Conservation (phyloP, 1,140 invertebrate species). For the Drosophila pachea region DNA sequence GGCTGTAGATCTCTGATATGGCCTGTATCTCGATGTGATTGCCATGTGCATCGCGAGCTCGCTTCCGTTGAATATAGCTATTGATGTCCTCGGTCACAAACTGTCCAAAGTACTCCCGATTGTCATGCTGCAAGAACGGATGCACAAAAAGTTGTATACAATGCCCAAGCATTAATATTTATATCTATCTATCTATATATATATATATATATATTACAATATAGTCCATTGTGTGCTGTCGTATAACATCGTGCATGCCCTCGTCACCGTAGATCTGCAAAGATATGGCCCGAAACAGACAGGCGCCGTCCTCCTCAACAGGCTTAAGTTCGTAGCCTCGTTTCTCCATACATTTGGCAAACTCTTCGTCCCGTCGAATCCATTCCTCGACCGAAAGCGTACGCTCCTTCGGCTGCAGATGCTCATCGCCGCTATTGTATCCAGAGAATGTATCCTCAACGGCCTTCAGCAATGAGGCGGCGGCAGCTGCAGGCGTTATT, state of each 20-base stretch:
- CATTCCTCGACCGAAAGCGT: slow-evolving; percentile 82
- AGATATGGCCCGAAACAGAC: slow-evolving; percentile 93
- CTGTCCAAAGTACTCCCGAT: slow-evolving; percentile 94
- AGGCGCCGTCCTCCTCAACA: slow-evolving; percentile 96
- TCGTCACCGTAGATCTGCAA: slow-evolving; percentile 96
- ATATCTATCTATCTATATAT: not conserved
- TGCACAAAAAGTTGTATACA: not conserved
- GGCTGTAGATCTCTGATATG: slow-evolving; percentile 94
- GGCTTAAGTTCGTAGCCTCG: slow-evolving; percentile 90
- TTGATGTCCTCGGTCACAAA: slow-evolving; percentile 96
- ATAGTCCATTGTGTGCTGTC: slow-evolving; percentile 95
- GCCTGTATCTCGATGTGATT: slow-evolving; percentile 98
- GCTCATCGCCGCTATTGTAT: slow-evolving; percentile 90
- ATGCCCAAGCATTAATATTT: not conserved
- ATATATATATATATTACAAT: slow-evolving; percentile 83
- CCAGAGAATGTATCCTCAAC: slow-evolving; percentile 79
- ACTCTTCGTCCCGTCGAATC: slow-evolving; percentile 83
- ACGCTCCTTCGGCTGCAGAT: slow-evolving; percentile 81
- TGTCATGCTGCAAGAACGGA: slow-evolving; percentile 81
- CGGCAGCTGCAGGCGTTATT: slow-evolving; percentile 39
- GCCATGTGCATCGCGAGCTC: slow-evolving; percentile 89
- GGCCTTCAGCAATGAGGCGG: slow-evolving; percentile 65
- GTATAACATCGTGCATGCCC: slow-evolving; percentile 92
- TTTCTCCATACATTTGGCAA: slow-evolving; percentile 86
- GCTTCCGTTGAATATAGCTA: slow-evolving; percentile 90